Conservation (phyloP, 2,113 vertebrate genomes). For the Callospermophilus lateralis region DNA sequence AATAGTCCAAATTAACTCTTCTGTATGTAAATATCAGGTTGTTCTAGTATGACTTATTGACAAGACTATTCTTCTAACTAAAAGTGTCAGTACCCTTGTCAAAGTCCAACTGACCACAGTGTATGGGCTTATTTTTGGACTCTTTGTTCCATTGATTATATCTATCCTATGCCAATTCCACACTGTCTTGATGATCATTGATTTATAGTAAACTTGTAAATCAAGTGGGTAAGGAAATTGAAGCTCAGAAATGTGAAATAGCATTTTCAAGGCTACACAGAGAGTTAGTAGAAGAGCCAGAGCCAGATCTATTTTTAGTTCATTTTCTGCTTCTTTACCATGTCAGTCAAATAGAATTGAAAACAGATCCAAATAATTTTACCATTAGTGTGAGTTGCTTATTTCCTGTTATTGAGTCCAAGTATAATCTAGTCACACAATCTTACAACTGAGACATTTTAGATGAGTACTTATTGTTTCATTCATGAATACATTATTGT, state of each 20-base stretch:
- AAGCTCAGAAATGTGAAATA: background rate
- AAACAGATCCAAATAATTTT: constrained; percentile 53
- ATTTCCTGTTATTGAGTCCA: background rate
- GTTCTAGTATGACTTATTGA: no score
- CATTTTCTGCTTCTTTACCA: background rate
- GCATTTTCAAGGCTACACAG: background rate
- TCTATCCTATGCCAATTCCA: no score
- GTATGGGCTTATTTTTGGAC: no score
- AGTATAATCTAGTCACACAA: background rate
- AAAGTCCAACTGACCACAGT: no score
- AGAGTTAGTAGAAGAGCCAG: background rate
- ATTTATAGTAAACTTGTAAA: no score
- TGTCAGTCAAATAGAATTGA: background rate
- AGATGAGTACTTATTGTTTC: background rate
- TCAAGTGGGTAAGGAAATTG: background rate
- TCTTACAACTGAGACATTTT: background rate
- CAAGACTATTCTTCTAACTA: no score
- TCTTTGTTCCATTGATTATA: no score
- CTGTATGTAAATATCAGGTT: no score
- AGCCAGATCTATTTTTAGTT: background rate
- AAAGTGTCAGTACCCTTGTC: no score
- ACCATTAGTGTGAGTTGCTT: background rate
- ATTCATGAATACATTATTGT: background rate
- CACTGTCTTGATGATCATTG: no score
- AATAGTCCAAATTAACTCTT: no score